Conservation (phyloP, 2,888 invertebrate genomes). For the Pilophorus perplexus region DNA sequence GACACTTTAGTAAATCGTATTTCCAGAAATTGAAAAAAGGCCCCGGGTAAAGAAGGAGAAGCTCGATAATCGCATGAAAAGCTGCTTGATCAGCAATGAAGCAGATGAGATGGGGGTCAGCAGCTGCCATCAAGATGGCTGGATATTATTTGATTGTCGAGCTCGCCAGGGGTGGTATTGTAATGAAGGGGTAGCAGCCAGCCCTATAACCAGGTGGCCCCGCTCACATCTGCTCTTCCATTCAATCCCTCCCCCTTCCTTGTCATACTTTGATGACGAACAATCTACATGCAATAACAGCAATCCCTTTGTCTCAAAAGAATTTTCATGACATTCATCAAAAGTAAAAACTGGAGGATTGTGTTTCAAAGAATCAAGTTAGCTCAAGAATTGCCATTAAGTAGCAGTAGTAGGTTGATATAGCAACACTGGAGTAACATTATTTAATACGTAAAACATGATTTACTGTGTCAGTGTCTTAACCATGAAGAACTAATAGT, state of each 20-base stretch:
- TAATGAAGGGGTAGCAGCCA: slow-evolving; percentile 27
- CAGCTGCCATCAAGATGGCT: slow-evolving; percentile 19
- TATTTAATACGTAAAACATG: no score
- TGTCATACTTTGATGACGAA: slow-evolving; percentile 9
- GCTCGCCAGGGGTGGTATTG: slow-evolving; percentile 25
- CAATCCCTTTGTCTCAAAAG: no score
- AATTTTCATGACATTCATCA: no score
- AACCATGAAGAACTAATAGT: no score
- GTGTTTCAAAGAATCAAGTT: no score
- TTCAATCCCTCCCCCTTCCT: slow-evolving; percentile 10
- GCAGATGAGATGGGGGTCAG: slow-evolving; percentile 28
- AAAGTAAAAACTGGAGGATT: no score
- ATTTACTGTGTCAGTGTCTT: no score
- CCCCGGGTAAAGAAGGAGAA: background rate
- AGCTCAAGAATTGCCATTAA: no score
- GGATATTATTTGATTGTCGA: slow-evolving; percentile 28
- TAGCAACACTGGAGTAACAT: no score
- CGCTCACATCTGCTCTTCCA: slow-evolving; percentile 22
- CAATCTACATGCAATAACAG: slow-evolving; percentile 27
- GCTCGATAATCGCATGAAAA: slow-evolving; percentile 14
- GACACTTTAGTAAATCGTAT: no score
- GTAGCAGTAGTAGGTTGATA: no score
- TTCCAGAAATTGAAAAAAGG: background rate
- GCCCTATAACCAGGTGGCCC: slow-evolving; percentile 15
- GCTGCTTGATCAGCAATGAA: slow-evolving; percentile 29